These are phyloP conservation scores for Gymnothorax javanicus DNA, from an alignment of 2,797 vertebrate genomes.

Conservation along the genomic window DNA sequence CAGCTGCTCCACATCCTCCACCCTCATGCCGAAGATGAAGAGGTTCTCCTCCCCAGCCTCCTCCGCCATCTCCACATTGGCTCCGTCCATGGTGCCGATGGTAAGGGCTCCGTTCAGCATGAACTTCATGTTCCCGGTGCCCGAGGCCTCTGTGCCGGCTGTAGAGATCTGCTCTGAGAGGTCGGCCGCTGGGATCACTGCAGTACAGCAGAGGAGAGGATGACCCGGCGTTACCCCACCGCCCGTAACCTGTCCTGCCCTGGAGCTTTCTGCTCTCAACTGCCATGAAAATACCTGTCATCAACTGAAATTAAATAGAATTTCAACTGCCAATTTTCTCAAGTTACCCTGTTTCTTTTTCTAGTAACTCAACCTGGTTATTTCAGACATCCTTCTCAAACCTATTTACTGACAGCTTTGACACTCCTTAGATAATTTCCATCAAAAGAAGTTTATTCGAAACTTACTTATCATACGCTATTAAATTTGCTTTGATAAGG, in stretches of 20 bases:
- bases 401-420: not conserved
- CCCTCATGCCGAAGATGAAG: slow-evolving; percentile 85
- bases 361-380: not conserved
- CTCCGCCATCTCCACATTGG: slow-evolving; percentile 87
- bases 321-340: not conserved
- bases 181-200: slow-evolving; percentile 84
- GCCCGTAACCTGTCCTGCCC: not conserved
- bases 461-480: not conserved
- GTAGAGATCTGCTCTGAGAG: slow-evolving; percentile 90
- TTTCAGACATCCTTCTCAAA: not conserved
- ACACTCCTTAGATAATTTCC: not conserved
- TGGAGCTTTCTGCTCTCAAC: not conserved
- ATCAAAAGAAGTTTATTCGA: not conserved
- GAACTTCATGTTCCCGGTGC: slow-evolving; percentile 89
- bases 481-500: not conserved
- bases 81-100: slow-evolving; percentile 86
- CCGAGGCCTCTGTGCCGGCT: slow-evolving; percentile 82
- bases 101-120: slow-evolving; percentile 88
- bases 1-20: slow-evolving; percentile 82
- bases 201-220: slow-evolving; percentile 10
- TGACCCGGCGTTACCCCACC: not conserved
- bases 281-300: not conserved
- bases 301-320: not conserved
- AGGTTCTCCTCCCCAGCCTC: slow-evolving; percentile 83
- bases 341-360: not conserved